These are phyloP conservation scores for Episyrphus balteatus DNA, from an alignment of 1,140 invertebrate species.

Conservation along the genomic window DNA sequence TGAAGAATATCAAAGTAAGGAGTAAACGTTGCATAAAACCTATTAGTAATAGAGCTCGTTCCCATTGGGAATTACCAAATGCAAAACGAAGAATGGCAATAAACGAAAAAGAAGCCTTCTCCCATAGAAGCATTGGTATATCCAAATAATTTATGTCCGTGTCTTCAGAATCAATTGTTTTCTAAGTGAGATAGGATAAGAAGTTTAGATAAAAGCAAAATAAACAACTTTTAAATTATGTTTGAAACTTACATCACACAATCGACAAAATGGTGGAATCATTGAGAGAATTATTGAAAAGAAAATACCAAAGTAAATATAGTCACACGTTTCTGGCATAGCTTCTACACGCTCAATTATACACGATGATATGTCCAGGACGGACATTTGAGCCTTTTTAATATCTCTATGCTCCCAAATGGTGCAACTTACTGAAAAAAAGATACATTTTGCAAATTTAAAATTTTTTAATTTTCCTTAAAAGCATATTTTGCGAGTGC, in stretches of 20 bases:
- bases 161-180: constrained; percentile 22
- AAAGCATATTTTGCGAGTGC: no score
- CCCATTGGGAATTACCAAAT: constrained; percentile 30
- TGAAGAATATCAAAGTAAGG: constrained; percentile 73
- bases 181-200: constrained; percentile 8
- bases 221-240: neutral
- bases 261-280: constrained; percentile 44
- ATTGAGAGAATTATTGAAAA: constrained; percentile 44
- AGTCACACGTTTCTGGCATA: constrained; percentile 69
- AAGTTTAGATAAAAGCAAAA: neutral
- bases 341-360: constrained; percentile 83
- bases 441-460: neutral
- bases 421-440: constrained; percentile 72
- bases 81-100: constrained; percentile 26
- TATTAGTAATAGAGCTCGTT: constrained; percentile 28
- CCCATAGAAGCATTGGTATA: constrained; percentile 34
- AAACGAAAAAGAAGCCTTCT: constrained; percentile 34
- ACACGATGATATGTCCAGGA: constrained; percentile 85
- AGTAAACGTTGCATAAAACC: constrained; percentile 47
- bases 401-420: constrained; percentile 84
- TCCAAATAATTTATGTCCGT: constrained; percentile 32
- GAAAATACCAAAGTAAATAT: constrained; percentile 61
- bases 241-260: constrained; percentile 36
- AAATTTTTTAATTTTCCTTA: no score
- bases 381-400: constrained; percentile 85